Conservation (phyloP, 2,113 vertebrate species). For the Herpetotheres cachinnans region DNA sequence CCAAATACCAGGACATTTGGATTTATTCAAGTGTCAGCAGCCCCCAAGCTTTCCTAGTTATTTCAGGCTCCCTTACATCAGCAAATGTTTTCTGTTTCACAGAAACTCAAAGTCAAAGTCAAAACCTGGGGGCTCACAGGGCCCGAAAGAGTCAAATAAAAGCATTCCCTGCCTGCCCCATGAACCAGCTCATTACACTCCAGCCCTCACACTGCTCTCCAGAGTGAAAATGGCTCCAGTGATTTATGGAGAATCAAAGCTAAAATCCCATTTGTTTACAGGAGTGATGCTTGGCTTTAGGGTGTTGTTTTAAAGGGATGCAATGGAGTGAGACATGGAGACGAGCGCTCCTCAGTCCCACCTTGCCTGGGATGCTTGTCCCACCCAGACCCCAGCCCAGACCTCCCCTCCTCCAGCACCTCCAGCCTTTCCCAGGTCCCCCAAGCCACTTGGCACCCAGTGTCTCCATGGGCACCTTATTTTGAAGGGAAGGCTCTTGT, state of each 20-base stretch:
- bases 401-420: neutral
- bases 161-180: neutral
- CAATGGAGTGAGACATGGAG: neutral
- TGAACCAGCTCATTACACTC: neutral
- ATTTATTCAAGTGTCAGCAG: constrained; percentile 45
- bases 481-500: neutral
- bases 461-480: neutral
- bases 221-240: neutral
- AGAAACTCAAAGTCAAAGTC: neutral
- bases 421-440: neutral
- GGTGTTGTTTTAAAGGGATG: neutral
- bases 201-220: neutral
- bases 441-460: neutral
- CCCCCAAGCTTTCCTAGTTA: neutral
- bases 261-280: neutral
- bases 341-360: neutral
- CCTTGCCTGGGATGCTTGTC: neutral
- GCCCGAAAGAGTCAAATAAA: neutral
- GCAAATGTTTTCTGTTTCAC: neutral
- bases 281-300: neutral
- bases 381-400: neutral
- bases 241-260: neutral
- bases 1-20: constrained; percentile 39
- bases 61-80: constrained; percentile 24
- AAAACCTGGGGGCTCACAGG: neutral